A percentile compares a stretch with the other conserved stretches of the same genome.
Evolutionary conservation across 2,888 invertebrate genomes (phyloP).

Genomic region (Hirudinaria manillensis): DNA sequence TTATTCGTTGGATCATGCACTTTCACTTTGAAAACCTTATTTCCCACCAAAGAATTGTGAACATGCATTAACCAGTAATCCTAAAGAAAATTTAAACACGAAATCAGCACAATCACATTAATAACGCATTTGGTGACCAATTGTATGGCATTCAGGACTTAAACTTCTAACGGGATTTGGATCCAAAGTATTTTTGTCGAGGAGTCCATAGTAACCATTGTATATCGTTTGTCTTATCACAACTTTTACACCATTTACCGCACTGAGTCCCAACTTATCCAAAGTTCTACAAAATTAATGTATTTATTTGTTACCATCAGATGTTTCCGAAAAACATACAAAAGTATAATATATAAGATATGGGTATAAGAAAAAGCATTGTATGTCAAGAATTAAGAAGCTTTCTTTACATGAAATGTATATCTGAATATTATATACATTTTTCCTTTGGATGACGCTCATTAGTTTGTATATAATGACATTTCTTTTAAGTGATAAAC

Average conservation of each 20-base stretch:
- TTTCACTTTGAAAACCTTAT: slow-evolving; percentile 58
- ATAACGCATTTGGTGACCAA: background rate
- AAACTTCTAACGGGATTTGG: slow-evolving; percentile 30
- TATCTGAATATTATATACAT: too few species aligned
- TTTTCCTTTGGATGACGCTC: too few species aligned
- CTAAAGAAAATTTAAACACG: slow-evolving; percentile 52
- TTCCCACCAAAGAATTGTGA: slow-evolving; percentile 73
- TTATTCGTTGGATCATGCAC: slow-evolving; percentile 37
- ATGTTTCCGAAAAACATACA: too few species aligned
- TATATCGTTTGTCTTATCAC: slow-evolving; percentile 34
- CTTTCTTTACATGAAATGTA: too few species aligned
- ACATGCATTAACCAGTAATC: slow-evolving; percentile 74
- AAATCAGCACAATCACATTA: background rate
- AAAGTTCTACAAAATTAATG: slow-evolving; percentile 20
- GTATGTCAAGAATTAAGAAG: too few species aligned
- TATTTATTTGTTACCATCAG: too few species aligned
- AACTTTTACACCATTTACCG: slow-evolving; percentile 18
- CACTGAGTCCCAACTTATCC: slow-evolving; percentile 33
- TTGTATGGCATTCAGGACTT: background rate
- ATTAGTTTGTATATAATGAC: too few species aligned
- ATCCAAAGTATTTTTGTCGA: slow-evolving; percentile 13
- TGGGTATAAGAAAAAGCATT: too few species aligned
- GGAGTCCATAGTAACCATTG: slow-evolving; percentile 26
- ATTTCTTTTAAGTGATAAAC: background rate
- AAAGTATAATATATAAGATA: too few species aligned